Evolutionary conservation across 30 jellyfish, hydroid and myxozoan species (phyloP), one percentile per base, ranked within the genome.

Genomic region (Cassiopea xamachana): DNA sequence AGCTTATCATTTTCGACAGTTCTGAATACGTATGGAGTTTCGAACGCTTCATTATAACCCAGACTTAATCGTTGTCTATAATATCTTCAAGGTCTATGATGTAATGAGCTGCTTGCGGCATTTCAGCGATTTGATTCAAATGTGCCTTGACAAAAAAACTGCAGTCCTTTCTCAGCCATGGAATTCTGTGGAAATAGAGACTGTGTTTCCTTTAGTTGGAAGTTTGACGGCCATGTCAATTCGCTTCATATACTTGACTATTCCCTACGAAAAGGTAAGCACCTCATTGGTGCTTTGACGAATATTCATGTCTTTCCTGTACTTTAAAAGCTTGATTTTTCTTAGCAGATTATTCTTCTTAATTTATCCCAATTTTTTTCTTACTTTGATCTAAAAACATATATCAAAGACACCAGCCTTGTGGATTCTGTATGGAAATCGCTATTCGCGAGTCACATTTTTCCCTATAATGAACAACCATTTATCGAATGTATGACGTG

Each of bases 251-350:
- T 68, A 82, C 61, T 70, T 70, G 17, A 19, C 90, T 73, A 93
- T 92, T 0, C 93, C 98, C 16, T 48, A 27, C 27, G 94, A 89
- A 9, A 86, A 83, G 73, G 98, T 92, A 68, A 55, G 95, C 19
- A 64, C 19, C 14, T 59, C 39, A 27, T 27, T 27, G 39, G 39
- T 27, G 12, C 64, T 55, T 55, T 55, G 12, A 46, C 46, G 75
- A 2, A 4, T 16, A 4, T 48, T 80, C 48, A 80, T 19, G 7
- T 18, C 45, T 27, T 3, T 8, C 39, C 39, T 27, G 39, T 27
- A 27, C 39, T 27, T 27, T 27, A 27, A 27, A 27, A 27, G 39
- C 39, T 27, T 27, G 39, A 27, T 27, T 27, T 27, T 27, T 27
- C 39, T 27, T 27, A 27, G 39, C 39, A 27, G 39, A 27, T 27